Evolutionary conservation across 2,888 invertebrate genomes (phyloP).

Genomic region (Ceramica pisi): DNA sequence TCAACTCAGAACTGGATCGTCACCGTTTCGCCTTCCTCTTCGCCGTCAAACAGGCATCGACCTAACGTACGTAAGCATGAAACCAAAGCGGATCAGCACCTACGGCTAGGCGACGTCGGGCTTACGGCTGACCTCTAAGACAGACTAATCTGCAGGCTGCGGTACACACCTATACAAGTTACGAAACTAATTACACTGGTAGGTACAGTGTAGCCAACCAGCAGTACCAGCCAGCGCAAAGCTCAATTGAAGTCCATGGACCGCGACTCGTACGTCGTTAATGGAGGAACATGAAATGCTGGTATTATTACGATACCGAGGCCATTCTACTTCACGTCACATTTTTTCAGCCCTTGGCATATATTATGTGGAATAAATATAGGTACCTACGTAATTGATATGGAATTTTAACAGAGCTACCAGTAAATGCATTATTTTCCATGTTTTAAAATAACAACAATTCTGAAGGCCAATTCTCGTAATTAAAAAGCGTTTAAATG

Average conservation of each 20-base stretch:
- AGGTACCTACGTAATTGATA: constrained; percentile 25
- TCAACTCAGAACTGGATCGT: too few relatives aligned
- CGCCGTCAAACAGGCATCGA: too few relatives aligned
- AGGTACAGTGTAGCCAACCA: constrained; percentile 5
- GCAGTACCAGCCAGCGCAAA: constrained; percentile 23
- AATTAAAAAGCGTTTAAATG: too few relatives aligned
- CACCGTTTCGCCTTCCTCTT: too few relatives aligned
- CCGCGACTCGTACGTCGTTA: constrained; percentile 43
- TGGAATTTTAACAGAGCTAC: constrained; percentile 40
- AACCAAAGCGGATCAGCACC: too few relatives aligned
- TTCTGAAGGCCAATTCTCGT: constrained; percentile 5
- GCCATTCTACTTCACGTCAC: constrained; percentile 36
- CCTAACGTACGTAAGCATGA: too few relatives aligned
- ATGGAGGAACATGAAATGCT: constrained; percentile 61
- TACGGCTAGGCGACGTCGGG: too few relatives aligned
- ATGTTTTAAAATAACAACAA: constrained; percentile 30
- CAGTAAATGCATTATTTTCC: constrained; percentile 33
- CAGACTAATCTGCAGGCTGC: background rate
- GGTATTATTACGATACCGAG: constrained; percentile 69
- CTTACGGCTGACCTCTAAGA: too few relatives aligned
- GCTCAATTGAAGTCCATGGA: constrained; percentile 31
- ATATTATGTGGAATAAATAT: constrained; percentile 38
- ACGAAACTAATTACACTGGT: constrained; percentile 5
- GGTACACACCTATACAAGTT: background rate
- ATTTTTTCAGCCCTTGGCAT: constrained; percentile 63